Evolutionary conservation across 2,797 vertebrate genomes (phyloP).

Genomic region (Sebastes glaucus): DNA sequence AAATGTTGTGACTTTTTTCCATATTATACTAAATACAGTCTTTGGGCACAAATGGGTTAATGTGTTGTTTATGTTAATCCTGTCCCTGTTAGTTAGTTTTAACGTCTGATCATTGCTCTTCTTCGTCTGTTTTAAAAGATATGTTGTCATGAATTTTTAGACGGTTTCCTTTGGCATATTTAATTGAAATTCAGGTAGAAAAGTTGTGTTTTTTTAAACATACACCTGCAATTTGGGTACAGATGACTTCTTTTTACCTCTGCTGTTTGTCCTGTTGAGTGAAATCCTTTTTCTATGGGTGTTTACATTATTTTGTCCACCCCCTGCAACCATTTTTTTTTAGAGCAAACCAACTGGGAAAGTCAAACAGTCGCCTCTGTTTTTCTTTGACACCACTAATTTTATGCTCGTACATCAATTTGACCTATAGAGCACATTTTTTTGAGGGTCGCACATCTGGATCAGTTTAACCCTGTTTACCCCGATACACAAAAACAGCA

Average conservation of each 20-base stretch:
- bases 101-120: not conserved
- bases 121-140: not conserved
- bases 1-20: too few species aligned
- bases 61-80: too few species aligned
- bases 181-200: not conserved
- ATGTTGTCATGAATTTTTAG: not conserved
- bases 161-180: not conserved
- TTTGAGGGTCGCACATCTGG: slow-evolving; percentile 4
- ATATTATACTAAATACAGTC: too few species aligned
- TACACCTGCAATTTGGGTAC: not conserved
- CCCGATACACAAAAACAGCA: slow-evolving; percentile 4
- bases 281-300: not conserved
- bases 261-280: not conserved
- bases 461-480: slow-evolving; percentile 26
- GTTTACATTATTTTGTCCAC: not conserved
- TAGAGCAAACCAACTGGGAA: not conserved
- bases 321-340: not conserved
- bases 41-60: too few species aligned
- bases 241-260: not conserved
- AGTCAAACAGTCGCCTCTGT: slow-evolving; percentile 12
- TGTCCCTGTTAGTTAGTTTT: not conserved
- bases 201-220: not conserved
- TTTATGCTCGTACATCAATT: not conserved
- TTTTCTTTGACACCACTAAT: not conserved
- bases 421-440: slow-evolving; percentile 3